These are phyloP conservation scores for Mastacembelus armatus DNA, from an alignment of 2,797 vertebrate genomes.

Conservation along the genomic window DNA sequence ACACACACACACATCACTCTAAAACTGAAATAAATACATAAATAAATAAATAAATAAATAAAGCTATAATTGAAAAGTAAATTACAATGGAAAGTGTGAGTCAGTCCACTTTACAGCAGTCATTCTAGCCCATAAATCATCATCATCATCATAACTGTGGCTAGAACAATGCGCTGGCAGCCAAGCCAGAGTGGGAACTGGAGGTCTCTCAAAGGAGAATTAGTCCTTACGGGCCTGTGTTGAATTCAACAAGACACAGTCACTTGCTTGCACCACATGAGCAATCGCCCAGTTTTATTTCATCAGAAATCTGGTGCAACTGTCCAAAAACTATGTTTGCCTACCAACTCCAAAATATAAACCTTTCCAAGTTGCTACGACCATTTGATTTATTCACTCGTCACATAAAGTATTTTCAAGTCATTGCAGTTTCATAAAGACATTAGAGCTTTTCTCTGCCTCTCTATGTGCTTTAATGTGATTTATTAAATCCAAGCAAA, in stretches of 20 bases:
- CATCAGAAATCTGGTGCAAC: conserved; percentile 29
- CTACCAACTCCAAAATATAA: conserved; percentile 19
- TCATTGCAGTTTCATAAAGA: conserved; percentile 35
- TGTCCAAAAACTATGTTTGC: conserved; percentile 36
- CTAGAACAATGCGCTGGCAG: conserved; percentile 62
- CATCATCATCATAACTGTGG: conserved; percentile 64
- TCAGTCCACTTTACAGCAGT: conserved; percentile 55
- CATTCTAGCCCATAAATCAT: conserved; percentile 69
- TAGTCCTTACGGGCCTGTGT: conserved; percentile 38
- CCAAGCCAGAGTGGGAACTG: conserved; percentile 36
- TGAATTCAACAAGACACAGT: conserved; percentile 23
- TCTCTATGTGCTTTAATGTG: conserved; percentile 12
- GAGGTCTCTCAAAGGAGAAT: conserved; percentile 56
- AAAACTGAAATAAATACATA: background rate
- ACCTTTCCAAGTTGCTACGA: conserved; percentile 21
- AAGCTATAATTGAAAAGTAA: conserved; percentile 55
- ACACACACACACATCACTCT: background rate
- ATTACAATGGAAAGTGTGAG: conserved; percentile 65
- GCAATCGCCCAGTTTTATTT: conserved; percentile 48
- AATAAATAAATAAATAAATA: conserved; percentile 7
- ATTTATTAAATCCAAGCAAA: conserved; percentile 29
- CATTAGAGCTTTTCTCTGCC: no score
- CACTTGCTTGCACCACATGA: conserved; percentile 49
- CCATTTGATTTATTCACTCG: conserved; percentile 30
- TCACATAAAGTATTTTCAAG: conserved; percentile 26